Percentiles rank a stretch among this genome's conserved stretches.
Conservation (phyloP, 1,140 invertebrate species). For the Musca vetustissima region DNA sequence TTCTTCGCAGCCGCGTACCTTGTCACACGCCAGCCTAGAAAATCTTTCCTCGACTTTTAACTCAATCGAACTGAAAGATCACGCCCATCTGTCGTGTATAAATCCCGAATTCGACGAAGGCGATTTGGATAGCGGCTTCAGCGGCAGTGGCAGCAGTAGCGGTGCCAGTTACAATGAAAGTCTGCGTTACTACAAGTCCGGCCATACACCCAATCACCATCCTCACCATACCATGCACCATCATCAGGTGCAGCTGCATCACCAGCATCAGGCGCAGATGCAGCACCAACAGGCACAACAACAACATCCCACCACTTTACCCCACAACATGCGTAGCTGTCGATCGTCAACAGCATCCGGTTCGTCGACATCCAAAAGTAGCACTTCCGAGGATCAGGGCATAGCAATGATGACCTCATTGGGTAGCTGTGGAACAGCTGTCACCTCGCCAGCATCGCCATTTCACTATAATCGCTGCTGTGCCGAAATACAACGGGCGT, state of each 20-base stretch:
- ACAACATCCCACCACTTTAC: slow-evolving; percentile 36
- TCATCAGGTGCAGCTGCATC: slow-evolving; percentile 14
- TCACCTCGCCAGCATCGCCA: slow-evolving; percentile 34
- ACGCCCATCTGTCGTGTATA: slow-evolving; percentile 63
- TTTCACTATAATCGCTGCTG: slow-evolving; percentile 45
- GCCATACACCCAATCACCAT: slow-evolving; percentile 33
- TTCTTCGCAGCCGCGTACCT: slow-evolving; percentile 32
- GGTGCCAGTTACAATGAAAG: slow-evolving; percentile 74
- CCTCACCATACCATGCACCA: slow-evolving; percentile 10
- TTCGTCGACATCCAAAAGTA: slow-evolving; percentile 51
- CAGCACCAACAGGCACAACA: slow-evolving; percentile 13
- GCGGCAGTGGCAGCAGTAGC: slow-evolving; percentile 70
- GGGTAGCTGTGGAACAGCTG: slow-evolving; percentile 14
- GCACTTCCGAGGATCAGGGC: slow-evolving; percentile 50
- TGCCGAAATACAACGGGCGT: slow-evolving; percentile 46
- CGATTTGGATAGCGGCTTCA: slow-evolving; percentile 78
- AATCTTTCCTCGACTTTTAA: slow-evolving; percentile 62
- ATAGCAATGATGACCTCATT: slow-evolving; percentile 30
- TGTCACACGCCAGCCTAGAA: slow-evolving; percentile 58
- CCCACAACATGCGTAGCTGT: slow-evolving; percentile 48
- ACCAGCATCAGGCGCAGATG: not conserved
- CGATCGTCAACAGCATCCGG: slow-evolving; percentile 48
- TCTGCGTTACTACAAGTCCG: slow-evolving; percentile 58
- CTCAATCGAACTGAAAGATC: slow-evolving; percentile 70
- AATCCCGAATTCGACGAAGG: slow-evolving; percentile 64